phyloP scores from a whole-genome alignment of 2,113 vertebrate species.

The Sorex fumeus region DNA sequence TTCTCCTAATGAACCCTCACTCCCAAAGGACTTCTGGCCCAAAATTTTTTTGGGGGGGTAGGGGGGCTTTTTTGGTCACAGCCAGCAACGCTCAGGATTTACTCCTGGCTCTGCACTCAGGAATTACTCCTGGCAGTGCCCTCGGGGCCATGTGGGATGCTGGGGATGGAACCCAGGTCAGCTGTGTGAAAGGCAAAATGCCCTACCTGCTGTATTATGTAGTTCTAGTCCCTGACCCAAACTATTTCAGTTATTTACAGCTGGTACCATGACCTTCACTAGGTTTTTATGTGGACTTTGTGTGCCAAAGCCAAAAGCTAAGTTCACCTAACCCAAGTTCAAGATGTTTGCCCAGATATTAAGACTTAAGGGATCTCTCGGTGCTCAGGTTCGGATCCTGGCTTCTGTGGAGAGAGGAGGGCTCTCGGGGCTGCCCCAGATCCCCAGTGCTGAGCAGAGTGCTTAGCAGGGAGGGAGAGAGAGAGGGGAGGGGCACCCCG shows the following conservation, averaged over 20 bases:
- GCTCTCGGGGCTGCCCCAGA: slow-evolving; percentile 40
- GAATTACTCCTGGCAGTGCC: too few species aligned
- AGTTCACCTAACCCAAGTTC: slow-evolving; percentile 6
- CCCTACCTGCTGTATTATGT: too few species aligned
- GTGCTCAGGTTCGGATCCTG: background rate
- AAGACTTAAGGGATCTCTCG: background rate
- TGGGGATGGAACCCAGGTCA: too few species aligned
- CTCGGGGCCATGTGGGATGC: too few species aligned
- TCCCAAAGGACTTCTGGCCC: slow-evolving; percentile 3
- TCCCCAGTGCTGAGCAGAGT: background rate
- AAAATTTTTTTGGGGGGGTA: background rate
- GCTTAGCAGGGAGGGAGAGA: too few species aligned
- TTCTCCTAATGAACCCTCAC: background rate
- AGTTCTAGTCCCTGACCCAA: background rate
- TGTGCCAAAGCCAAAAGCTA: slow-evolving; percentile 1
- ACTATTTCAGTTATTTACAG: slow-evolving; percentile 26
- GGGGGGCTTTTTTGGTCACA: too few species aligned
- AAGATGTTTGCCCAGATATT: slow-evolving; percentile 4
- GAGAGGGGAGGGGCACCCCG: slow-evolving; percentile 68
- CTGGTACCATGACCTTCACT: background rate
- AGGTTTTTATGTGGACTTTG: background rate
- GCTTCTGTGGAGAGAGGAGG: background rate
- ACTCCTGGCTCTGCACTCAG: too few species aligned
- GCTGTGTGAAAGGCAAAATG: too few species aligned
- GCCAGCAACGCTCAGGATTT: too few species aligned